phyloP scores from a whole-genome alignment of 1,140 invertebrate species.

The Coelopa frigida region DNA sequence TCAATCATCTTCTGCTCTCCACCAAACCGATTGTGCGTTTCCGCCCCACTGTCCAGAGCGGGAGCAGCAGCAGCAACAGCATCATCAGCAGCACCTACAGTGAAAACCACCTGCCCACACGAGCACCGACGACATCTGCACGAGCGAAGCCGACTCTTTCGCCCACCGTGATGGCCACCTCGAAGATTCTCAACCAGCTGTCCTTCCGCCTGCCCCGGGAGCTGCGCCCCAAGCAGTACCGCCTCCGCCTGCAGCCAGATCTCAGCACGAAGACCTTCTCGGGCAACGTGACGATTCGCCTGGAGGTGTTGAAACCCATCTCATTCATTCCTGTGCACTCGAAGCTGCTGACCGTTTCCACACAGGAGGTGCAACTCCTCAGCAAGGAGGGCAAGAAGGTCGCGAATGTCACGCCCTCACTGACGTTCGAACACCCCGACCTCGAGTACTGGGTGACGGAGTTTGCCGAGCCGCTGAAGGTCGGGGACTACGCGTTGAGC shows the following conservation, averaged over 20 bases:
- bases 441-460: constrained; percentile 63
- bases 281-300: constrained; percentile 64
- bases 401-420: constrained; percentile 20
- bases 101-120: not conserved
- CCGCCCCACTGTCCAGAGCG: not conserved
- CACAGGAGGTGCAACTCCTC: constrained; percentile 24
- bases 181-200: constrained; percentile 32
- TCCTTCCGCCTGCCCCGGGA: constrained; percentile 57
- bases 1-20: constrained; percentile 29
- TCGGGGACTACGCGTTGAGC: constrained; percentile 56
- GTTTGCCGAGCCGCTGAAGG: constrained; percentile 46
- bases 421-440: constrained; percentile 48
- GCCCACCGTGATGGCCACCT: constrained; percentile 27
- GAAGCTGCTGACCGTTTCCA: constrained; percentile 45
- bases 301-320: constrained; percentile 53
- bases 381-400: constrained; percentile 24
- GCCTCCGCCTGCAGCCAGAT: constrained; percentile 66
- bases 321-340: constrained; percentile 63
- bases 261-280: constrained; percentile 59
- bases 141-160: constrained; percentile 15
- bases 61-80: not conserved
- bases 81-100: not conserved
- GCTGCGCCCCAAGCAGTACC: constrained; percentile 66
- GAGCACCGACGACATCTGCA: constrained; percentile 3
- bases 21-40: constrained; percentile 33